Conservation (phyloP, 2,113 vertebrate species). For the Thinocorus orbignyianus region DNA sequence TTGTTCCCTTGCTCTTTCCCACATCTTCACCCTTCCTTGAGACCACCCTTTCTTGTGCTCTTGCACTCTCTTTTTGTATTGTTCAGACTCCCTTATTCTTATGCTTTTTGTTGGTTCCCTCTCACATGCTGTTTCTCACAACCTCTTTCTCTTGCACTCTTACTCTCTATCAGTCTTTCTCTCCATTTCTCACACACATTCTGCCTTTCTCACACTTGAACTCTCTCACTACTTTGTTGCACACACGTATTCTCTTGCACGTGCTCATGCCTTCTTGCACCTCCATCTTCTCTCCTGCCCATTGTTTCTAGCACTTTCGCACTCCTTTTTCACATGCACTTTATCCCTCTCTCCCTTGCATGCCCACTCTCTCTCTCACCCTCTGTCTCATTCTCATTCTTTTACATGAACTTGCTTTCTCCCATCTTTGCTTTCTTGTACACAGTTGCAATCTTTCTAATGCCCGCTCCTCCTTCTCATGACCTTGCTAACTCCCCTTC, state of each 20-base stretch:
- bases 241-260: neutral
- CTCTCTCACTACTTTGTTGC: neutral
- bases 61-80: rapidly evolving
- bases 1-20: neutral
- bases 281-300: neutral
- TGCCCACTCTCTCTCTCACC: neutral
- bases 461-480: neutral
- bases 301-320: neutral
- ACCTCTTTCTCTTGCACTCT: neutral
- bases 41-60: neutral
- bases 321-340: neutral
- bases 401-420: neutral
- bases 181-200: neutral
- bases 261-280: rapidly evolving
- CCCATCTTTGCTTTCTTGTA: neutral
- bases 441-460: neutral
- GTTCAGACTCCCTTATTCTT: neutral
- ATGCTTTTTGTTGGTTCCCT: neutral
- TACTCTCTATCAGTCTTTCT: neutral
- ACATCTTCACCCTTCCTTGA: neutral
- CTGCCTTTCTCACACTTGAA: neutral
- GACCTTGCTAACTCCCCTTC: neutral
- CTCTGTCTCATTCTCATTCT: neutral
- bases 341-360: too few species aligned
- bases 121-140: neutral